Conservation (phyloP, 1,140 invertebrate species). For the Drosophila ficusphila region DNA sequence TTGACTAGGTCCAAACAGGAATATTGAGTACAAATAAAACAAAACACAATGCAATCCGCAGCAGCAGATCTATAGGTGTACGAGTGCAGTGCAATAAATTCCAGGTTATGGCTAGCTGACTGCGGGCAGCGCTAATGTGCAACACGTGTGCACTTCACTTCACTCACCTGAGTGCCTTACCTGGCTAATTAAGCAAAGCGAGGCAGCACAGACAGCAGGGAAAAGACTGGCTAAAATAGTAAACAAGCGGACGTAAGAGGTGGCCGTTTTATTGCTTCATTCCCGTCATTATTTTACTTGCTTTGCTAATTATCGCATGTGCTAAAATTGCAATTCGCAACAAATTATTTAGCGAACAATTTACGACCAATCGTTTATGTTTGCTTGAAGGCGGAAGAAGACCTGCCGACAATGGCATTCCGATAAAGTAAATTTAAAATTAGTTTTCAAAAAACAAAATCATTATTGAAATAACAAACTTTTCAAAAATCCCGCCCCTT, state of each 20-base stretch:
- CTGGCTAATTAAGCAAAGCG: conserved; percentile 34
- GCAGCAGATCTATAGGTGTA: not conserved
- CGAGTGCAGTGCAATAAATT: conserved; percentile 33
- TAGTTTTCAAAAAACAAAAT: not conserved
- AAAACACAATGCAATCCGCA: conserved; percentile 4
- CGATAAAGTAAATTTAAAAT: conserved; percentile 21
- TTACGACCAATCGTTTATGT: conserved; percentile 45
- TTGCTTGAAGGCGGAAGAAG: conserved; percentile 17
- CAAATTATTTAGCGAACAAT: conserved; percentile 65
- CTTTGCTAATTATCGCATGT: conserved; percentile 33
- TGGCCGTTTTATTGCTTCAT: conserved; percentile 57
- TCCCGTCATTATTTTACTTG: conserved; percentile 29
- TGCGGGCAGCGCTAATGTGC: conserved; percentile 45
- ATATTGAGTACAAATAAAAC: not conserved
- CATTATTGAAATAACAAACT: not conserved
- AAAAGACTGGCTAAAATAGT: conserved; percentile 11
- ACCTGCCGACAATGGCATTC: not conserved
- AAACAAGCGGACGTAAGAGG: conserved; percentile 25
- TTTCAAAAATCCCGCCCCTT: conserved; percentile 19
- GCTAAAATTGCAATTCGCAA: conserved; percentile 59
- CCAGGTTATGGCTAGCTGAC: conserved; percentile 21
- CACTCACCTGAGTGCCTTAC: conserved; percentile 27
- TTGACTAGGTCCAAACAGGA: not conserved
- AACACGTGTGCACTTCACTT: conserved; percentile 61
- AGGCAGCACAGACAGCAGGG: conserved; percentile 1